A percentile compares a stretch with the other conserved stretches of the same genome.
phyloP scores from a whole-genome alignment of 1,140 invertebrate genomes.

The Artemia franciscana region DNA sequence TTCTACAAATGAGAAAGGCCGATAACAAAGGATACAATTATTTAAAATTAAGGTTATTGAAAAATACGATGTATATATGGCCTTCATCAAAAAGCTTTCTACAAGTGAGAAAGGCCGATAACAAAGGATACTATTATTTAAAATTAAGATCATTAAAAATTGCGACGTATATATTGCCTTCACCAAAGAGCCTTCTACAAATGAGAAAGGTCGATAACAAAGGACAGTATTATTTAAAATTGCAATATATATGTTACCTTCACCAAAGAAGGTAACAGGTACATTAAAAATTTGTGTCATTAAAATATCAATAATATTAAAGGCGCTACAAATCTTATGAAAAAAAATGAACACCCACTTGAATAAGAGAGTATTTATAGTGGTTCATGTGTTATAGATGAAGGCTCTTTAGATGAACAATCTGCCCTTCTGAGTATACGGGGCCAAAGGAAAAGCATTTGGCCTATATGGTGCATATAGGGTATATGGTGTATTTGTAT shows the following conservation, averaged over 20 bases:
- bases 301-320: background rate
- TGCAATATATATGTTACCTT: too few species aligned
- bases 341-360: conserved; percentile 1
- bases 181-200: too few species aligned
- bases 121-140: conserved; percentile 1
- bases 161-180: too few species aligned
- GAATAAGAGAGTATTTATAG: too few species aligned
- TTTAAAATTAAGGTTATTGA: background rate
- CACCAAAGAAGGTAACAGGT: background rate
- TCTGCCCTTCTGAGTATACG: too few species aligned
- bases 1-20: conserved; percentile 30
- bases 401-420: too few species aligned
- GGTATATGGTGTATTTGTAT: too few species aligned
- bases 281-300: background rate
- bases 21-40: conserved; percentile 8
- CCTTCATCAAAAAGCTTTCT: conserved; percentile 69
- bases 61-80: conserved; percentile 58
- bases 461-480: too few species aligned
- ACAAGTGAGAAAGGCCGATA: conserved; percentile 17
- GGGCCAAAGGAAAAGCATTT: too few species aligned
- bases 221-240: background rate
- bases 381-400: too few species aligned
- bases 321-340: background rate
- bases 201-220: conserved; percentile 12
- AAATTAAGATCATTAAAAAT: background rate